phyloP scores from a whole-genome alignment of 2,888 invertebrate species.

The Xanthorhoe designata region DNA sequence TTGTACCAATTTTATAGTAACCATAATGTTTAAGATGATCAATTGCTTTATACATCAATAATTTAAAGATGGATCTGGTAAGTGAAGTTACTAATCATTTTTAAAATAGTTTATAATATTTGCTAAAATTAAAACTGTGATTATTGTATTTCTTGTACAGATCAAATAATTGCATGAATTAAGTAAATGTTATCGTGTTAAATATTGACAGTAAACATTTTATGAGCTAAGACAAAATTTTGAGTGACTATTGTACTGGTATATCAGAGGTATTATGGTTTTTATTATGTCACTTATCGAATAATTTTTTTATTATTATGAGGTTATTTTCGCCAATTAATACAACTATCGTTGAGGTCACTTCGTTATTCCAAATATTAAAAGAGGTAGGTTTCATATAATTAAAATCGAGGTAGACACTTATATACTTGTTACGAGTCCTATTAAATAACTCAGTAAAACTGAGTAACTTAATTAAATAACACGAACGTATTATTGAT shows the following conservation, averaged over 20 bases:
- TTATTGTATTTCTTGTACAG: background rate
- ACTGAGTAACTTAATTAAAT: background rate
- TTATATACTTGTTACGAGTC: background rate
- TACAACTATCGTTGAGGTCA: slow-evolving; percentile 40
- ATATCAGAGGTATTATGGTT: slow-evolving; percentile 43
- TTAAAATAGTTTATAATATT: background rate
- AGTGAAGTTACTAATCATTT: background rate
- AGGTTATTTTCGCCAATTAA: slow-evolving; percentile 38
- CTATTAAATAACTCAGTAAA: background rate
- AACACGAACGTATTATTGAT: background rate
- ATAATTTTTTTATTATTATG: slow-evolving; percentile 32
- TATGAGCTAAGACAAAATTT: slow-evolving; percentile 23
- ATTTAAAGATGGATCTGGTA: background rate
- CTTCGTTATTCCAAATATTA: slow-evolving; percentile 35
- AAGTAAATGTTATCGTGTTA: slow-evolving; percentile 1
- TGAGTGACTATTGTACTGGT: slow-evolving; percentile 28
- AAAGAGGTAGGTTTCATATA: slow-evolving; percentile 41
- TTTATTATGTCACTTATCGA: slow-evolving; percentile 40
- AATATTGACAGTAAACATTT: slow-evolving; percentile 7
- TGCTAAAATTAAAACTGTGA: background rate
- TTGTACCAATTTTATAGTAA: background rate
- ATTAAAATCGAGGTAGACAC: slow-evolving; percentile 40
- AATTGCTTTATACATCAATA: background rate
- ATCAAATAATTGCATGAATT: background rate
- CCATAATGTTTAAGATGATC: background rate